These are phyloP conservation scores for Sphyrna mokarran DNA, from an alignment of 2,113 vertebrate genomes.

Conservation along the genomic window DNA sequence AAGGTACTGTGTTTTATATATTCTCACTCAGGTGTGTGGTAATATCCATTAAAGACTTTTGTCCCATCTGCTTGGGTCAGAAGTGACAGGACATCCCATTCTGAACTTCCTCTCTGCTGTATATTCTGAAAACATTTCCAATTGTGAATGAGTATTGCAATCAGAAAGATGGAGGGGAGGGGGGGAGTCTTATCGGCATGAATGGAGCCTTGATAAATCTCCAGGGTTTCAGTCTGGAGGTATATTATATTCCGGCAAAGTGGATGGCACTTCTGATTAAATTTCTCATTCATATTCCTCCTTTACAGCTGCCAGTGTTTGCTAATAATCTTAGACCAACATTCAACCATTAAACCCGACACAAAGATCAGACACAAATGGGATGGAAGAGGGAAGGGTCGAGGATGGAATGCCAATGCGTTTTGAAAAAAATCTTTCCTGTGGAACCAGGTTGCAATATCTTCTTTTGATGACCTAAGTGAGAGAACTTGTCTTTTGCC, in stretches of 20 bases:
- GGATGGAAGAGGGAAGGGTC: not conserved
- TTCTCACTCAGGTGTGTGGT: not conserved
- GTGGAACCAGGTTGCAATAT: not conserved
- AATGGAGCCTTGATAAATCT: constrained; percentile 6
- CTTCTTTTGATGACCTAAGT: not conserved
- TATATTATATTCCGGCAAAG: constrained; percentile 32
- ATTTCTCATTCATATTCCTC: constrained; percentile 36
- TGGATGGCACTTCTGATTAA: constrained; percentile 31
- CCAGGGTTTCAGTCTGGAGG: constrained; percentile 18
- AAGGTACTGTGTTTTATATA: not conserved
- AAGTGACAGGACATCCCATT: constrained; percentile 14
- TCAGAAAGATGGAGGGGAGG: not conserved
- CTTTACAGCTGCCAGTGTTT: constrained; percentile 35
- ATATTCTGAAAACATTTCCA: constrained; percentile 19
- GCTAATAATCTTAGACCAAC: constrained; percentile 32
- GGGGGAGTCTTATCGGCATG: not conserved
- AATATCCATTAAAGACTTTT: not conserved
- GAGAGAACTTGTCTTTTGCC: not conserved
- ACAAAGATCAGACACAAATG: constrained; percentile 9
- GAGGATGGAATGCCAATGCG: not conserved
- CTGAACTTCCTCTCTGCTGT: constrained; percentile 15
- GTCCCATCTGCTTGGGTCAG: constrained; percentile 17
- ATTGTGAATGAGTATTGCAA: not conserved
- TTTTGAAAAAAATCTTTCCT: not conserved
- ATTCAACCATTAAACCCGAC: constrained; percentile 27